Base-by-base conservation (phyloP, 2,113 vertebrate genomes). In the Scatophagus argus region DNA sequence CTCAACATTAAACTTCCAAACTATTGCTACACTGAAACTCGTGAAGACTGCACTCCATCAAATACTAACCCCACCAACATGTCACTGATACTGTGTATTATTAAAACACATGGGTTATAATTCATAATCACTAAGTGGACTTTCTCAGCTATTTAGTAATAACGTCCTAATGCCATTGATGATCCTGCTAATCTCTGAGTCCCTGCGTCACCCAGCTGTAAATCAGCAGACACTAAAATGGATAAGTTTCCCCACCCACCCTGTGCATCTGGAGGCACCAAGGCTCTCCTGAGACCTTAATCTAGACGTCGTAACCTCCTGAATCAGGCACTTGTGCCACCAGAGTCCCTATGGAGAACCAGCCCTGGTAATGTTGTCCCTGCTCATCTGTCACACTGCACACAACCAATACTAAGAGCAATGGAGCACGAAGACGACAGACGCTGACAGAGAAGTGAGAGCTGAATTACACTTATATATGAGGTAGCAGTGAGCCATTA, bases 271-370 rank as follows among this genome's bases (percentile, higher is more conserved):
- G 29, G 46, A 61, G 46, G 29, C 38, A 38, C 60, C 31, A 16
- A 17, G 32, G 27, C 67, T 51, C 78, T 51, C 83, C 47, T 12
- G 74, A 46, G 49, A 49, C 39, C 29, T 23, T 1, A 1, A 34
- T 41, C 68, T 61, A 73, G 78, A 77, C 74, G 54, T 17, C 23
- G 2, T 58, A 44, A 83, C 79, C 47, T 55, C 38, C 34, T 29
- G 21, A 67, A 31, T 56, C 36, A 52, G 44, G 65, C 60, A 65
- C 19, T 8, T 17, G 63, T 25, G 36, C 49, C 62, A 0, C 41
- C 25, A 0, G 25, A 23, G 32, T 62, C 72, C 66, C 58, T 16
- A 49, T 23, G 49, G 71, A 32, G 58, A 16, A 31, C 21, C 70
- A 51, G 32, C 34, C 43, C 19, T 6, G 8, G 14, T 38, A 47